Percentiles rank a stretch among this genome's conserved stretches.
Conservation (phyloP, 2,888 invertebrate species). For the Empis livida region DNA sequence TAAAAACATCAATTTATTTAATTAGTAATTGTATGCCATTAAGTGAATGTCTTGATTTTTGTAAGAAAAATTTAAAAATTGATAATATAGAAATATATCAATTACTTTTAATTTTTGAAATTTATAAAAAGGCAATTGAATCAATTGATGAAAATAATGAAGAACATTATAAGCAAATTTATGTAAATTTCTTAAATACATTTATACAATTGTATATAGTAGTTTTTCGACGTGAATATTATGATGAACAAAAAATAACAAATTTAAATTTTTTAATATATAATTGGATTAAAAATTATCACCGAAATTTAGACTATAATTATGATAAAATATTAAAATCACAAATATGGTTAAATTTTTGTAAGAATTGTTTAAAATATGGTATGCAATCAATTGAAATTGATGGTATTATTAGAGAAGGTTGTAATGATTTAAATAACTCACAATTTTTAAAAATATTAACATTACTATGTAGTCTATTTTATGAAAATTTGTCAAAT, state of each 20-base stretch:
- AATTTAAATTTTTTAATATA: constrained; percentile 31
- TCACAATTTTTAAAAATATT: constrained; percentile 43
- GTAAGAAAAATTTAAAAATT: constrained; percentile 48
- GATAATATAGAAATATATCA: constrained; percentile 47
- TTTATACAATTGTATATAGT: constrained; percentile 39
- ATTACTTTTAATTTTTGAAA: constrained; percentile 40
- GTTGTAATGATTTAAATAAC: constrained; percentile 25
- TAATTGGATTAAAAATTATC: constrained; percentile 20
- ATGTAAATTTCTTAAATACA: constrained; percentile 42
- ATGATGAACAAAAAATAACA: constrained; percentile 26
- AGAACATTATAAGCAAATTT: constrained; percentile 35
- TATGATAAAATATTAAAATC: constrained; percentile 29
- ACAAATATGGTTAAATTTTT: constrained; percentile 45
- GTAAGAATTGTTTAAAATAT: constrained; percentile 51
- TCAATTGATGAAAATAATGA: constrained; percentile 16
- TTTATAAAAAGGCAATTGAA: constrained; percentile 40
- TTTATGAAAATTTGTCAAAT: constrained; percentile 41
- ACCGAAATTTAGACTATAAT: constrained; percentile 11
- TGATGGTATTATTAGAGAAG: constrained; percentile 30
- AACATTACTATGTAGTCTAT: constrained; percentile 41
- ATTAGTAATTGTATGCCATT: constrained; percentile 46
- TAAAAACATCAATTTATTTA: constrained; percentile 43
- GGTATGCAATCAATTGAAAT: constrained; percentile 39
- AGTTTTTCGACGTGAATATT: constrained; percentile 38
- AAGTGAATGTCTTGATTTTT: constrained; percentile 42